Percentiles rank a stretch among this genome's conserved stretches.
phyloP scores from a whole-genome alignment of 2,888 invertebrate genomes.

The Scelioninae gen. 1 region DNA sequence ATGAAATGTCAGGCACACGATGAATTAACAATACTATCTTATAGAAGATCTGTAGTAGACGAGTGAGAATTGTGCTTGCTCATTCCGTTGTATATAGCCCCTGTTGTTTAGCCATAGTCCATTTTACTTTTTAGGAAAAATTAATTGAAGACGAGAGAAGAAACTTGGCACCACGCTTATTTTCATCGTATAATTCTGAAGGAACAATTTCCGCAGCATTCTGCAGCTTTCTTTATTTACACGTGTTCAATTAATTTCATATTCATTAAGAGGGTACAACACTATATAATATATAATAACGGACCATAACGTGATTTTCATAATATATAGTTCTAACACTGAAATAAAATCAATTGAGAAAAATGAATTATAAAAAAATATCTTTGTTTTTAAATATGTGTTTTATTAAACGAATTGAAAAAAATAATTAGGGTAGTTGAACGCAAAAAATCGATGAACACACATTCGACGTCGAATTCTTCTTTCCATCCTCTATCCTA shows the following conservation, averaged over 20 bases:
- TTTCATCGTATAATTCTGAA: conserved; percentile 20
- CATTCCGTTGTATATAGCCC: conserved; percentile 68
- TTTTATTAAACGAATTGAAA: conserved; percentile 2
- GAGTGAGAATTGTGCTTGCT: conserved; percentile 74
- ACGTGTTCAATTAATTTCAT: conserved; percentile 15
- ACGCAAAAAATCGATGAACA: conserved; percentile 18
- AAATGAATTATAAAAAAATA: no score
- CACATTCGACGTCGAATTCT: conserved; percentile 3
- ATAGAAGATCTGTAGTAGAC: conserved; percentile 79
- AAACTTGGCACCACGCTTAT: not conserved
- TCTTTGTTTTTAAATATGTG: not conserved
- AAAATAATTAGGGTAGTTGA: not conserved
- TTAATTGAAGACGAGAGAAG: conserved; percentile 5
- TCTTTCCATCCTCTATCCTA: not conserved
- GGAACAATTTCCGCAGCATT: not conserved
- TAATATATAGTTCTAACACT: conserved; percentile 5
- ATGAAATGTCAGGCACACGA: conserved; percentile 82
- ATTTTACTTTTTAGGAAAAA: conserved; percentile 71
- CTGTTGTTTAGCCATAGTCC: conserved; percentile 70
- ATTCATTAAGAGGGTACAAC: conserved; percentile 8
- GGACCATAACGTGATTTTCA: conserved; percentile 3
- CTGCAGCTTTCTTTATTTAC: conserved; percentile 5
- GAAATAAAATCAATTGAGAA: not conserved
- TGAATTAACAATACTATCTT: conserved; percentile 83
- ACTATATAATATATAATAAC: conserved; percentile 1